Percentiles rank a stretch among this genome's conserved stretches.
Conservation (phyloP, 2,797 vertebrate genomes). For the Oreonectes daqikongensis region DNA sequence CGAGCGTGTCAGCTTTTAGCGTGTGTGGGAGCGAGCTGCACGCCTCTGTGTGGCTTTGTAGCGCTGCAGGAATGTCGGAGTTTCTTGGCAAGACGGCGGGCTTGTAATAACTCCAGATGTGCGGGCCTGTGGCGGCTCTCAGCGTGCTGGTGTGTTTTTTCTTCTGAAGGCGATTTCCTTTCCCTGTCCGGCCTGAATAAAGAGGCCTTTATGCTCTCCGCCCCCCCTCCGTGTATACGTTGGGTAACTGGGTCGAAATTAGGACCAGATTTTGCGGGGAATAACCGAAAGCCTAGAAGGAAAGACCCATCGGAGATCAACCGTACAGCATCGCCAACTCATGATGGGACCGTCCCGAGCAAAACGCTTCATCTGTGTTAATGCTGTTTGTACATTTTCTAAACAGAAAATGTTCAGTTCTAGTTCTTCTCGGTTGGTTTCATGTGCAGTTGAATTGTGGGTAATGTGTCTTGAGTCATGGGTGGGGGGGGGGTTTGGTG, state of each 20-base stretch:
- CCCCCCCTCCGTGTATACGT: slow-evolving; percentile 5
- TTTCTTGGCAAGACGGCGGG: slow-evolving; percentile 81
- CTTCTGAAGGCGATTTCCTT: slow-evolving; percentile 83
- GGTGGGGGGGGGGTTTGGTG: background rate
- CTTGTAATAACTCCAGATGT: slow-evolving; percentile 96
- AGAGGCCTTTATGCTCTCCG: slow-evolving; percentile 79
- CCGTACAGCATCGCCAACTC: slow-evolving; percentile 11
- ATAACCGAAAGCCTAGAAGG: background rate
- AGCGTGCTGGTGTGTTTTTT: slow-evolving; percentile 79
- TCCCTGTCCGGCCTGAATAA: slow-evolving; percentile 80
- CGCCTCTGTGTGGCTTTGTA: slow-evolving; percentile 67
- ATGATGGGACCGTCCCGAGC: too few relatives aligned
- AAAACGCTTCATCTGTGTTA: background rate
- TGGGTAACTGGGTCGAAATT: slow-evolving; percentile 41
- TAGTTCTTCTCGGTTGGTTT: background rate
- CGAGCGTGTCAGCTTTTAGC: slow-evolving; percentile 54
- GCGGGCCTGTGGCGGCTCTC: slow-evolving; percentile 79
- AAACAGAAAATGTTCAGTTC: too few relatives aligned
- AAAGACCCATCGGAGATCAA: slow-evolving; percentile 10
- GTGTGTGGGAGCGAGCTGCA: slow-evolving; percentile 64
- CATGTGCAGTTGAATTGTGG: slow-evolving; percentile 14
- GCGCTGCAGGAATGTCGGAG: slow-evolving; percentile 84
- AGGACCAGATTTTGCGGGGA: slow-evolving; percentile 51
- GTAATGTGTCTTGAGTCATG: slow-evolving; percentile 6
- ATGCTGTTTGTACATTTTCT: too few relatives aligned